These are phyloP conservation scores for Lynx canadensis DNA, from an alignment of 2,113 vertebrate species.

Conservation along the genomic window DNA sequence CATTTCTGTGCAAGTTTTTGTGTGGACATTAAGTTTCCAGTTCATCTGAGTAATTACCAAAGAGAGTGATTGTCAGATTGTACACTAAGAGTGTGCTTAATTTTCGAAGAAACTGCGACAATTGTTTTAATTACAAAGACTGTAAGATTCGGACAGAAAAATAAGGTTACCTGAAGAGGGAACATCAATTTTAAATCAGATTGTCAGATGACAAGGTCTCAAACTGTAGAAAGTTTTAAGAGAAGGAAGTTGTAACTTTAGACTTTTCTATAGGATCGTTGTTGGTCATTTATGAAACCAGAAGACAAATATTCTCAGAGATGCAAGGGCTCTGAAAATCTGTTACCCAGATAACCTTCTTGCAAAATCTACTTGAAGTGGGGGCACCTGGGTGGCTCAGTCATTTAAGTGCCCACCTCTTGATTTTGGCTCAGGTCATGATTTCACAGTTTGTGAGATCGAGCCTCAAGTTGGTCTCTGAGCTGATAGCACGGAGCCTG, in stretches of 20 bases:
- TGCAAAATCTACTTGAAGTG: background rate
- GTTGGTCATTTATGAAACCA: background rate
- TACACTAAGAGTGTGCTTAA: background rate
- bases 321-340: background rate
- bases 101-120: background rate
- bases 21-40: background rate
- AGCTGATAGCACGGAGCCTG: too few species aligned
- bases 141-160: background rate
- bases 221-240: background rate
- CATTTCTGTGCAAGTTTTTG: background rate
- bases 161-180: background rate
- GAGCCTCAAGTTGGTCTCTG: too few species aligned
- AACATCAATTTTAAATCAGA: background rate
- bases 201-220: background rate
- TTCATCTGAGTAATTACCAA: background rate
- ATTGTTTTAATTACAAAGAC: constrained; percentile 16
- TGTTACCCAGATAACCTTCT: background rate
- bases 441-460: too few species aligned
- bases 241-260: background rate
- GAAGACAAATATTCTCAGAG: background rate
- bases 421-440: too few species aligned
- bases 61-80: background rate
- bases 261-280: background rate
- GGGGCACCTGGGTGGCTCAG: too few species aligned
- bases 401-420: too few species aligned